Base-by-base conservation (phyloP, 1,140 invertebrate species). In the Lepidurus arcticus region DNA sequence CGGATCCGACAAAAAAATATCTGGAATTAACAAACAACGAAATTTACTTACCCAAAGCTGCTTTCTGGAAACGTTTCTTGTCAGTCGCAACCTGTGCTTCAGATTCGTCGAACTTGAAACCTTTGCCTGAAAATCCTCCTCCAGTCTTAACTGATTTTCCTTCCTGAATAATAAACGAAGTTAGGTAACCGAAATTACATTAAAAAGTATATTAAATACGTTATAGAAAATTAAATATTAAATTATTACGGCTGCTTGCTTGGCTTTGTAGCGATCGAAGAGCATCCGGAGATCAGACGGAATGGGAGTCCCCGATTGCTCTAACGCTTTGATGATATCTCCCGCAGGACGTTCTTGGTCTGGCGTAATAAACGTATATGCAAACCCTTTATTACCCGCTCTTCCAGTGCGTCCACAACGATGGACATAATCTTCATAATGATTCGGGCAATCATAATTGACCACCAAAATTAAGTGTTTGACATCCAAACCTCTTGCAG, bases 391-490 rank as follows among this genome's bases (percentile, higher is more conserved):
- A 83, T 98, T 99, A 5, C 98, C 98, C 42, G 98, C 98, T 74
- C 98, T 85, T 1, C 93, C 93, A 0, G 93, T 95, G 74, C 93
- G 88, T 73, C 98, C 98, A 86, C 96, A 98, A 82, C 98, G 88
- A 85, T 99, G 98, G 10, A 99, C 98, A 86, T 99, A 99, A 86
- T 99, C 98, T 87, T 99, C 98, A 84, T 99, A 99, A 86, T 99
- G 98, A 88, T 99, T 99, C 0, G 98, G 98, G 84, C 97, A 98
- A 86, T 99, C 98, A 85, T 98, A 99, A 86, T 99, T 99, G 0
- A 99, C 92, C 1, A 99, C 98, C 1, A 99, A 86, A 81, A 98
- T 97, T 4, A 99, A 88, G 82, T 99, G 95, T 84, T 99, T 99
- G 0, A 99, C 98, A 86, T 99, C 98, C 8, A 99, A 87, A 0